A percentile compares a stretch with the other conserved stretches of the same genome.
phyloP scores from a whole-genome alignment of 2,113 vertebrate genomes.

The Myotis lucifugus region DNA sequence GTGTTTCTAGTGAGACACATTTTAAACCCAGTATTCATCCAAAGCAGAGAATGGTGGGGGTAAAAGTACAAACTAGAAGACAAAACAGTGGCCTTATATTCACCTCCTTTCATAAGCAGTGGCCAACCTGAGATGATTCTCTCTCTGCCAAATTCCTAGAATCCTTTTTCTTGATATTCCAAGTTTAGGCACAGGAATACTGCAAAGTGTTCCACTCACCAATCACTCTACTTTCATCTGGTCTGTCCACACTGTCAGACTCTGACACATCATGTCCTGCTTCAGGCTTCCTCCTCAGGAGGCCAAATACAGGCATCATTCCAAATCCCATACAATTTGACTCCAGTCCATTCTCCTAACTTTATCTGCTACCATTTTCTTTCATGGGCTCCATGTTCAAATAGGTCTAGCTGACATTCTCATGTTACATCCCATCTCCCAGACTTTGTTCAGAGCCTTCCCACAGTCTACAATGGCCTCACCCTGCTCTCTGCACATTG shows the following conservation, averaged over 20 bases:
- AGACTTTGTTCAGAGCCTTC: neutral
- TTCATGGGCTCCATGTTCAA: neutral
- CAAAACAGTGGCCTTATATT: neutral
- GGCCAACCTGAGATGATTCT: neutral
- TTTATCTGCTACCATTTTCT: neutral
- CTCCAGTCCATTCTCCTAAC: neutral
- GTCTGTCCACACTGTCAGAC: neutral
- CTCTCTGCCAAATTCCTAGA: neutral
- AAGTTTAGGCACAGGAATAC: too few species aligned
- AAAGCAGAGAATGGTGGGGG: neutral
- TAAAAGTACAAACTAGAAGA: neutral
- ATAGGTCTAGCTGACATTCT: neutral
- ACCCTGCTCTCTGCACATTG: neutral
- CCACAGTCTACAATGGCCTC: neutral
- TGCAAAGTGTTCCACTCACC: neutral
- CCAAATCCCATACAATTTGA: neutral
- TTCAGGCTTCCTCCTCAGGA: neutral
- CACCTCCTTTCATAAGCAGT: neutral
- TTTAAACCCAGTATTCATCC: neutral
- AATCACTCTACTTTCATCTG: neutral
- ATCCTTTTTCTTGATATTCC: neutral
- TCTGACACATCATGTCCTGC: neutral
- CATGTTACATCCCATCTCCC: accelerated
- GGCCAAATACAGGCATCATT: neutral
- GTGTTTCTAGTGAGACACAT: neutral